Percentiles rank a stretch among this genome's conserved stretches.
phyloP scores from a whole-genome alignment of 1,140 invertebrate genomes.

The Hirudo medicinalis region DNA sequence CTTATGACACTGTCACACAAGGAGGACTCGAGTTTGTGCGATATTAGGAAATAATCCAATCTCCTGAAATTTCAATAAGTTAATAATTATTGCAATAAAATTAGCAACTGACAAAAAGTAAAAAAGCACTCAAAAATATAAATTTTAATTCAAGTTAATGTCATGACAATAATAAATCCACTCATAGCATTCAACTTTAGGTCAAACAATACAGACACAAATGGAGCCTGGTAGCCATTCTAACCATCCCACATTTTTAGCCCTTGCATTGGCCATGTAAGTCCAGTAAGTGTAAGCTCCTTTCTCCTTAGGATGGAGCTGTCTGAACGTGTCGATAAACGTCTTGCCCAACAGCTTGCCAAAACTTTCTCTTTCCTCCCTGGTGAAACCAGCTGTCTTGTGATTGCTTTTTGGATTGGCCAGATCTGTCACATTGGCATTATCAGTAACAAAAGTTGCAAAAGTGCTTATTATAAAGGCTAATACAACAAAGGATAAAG shows the following conservation, averaged over 20 bases:
- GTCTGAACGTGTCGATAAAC: constrained; percentile 76
- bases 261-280: constrained; percentile 67
- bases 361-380: constrained; percentile 80
- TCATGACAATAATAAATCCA: not conserved
- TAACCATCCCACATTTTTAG: constrained; percentile 87
- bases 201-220: not conserved
- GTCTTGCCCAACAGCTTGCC: constrained; percentile 59
- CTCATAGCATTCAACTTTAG: not conserved
- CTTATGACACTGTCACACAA: constrained; percentile 59
- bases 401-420: constrained; percentile 85
- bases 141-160: not conserved
- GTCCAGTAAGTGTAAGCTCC: constrained; percentile 88
- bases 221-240: constrained; percentile 24
- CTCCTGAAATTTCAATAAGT: constrained; percentile 49
- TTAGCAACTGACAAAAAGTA: not conserved
- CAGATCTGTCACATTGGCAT: constrained; percentile 53
- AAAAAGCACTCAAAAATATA: not conserved
- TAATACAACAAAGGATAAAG: too few relatives aligned
- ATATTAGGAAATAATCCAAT: constrained; percentile 84
- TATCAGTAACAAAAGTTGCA: too few relatives aligned
- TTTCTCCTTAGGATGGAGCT: constrained; percentile 69
- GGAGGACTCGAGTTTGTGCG: constrained; percentile 57
- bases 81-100: not conserved
- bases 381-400: constrained; percentile 85
- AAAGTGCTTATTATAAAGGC: too few relatives aligned